phyloP scores from a whole-genome alignment of 2,888 invertebrate genomes.

The Mamestra brassicae region DNA sequence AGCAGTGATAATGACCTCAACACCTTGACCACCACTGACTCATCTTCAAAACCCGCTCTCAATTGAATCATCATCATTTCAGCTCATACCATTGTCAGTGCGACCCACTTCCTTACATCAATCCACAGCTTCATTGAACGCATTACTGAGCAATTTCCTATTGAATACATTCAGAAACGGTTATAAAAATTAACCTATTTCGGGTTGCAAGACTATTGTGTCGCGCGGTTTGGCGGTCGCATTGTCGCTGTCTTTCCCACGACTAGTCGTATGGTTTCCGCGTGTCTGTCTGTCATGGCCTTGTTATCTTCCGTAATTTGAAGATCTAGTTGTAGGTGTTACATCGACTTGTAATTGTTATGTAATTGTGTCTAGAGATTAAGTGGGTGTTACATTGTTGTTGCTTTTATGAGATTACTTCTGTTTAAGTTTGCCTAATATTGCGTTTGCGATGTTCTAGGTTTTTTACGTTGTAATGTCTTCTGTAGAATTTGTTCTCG shows the following conservation, averaged over 20 bases:
- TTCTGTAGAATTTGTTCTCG: neutral
- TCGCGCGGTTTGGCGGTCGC: conserved; percentile 55
- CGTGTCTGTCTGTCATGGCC: conserved; percentile 33
- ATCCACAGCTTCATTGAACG: conserved; percentile 40
- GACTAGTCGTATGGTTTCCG: conserved; percentile 36
- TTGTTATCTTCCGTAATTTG: conserved; percentile 58
- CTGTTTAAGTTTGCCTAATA: neutral
- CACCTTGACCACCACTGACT: conserved; percentile 10
- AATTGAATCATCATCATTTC: conserved; percentile 29
- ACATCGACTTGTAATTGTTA: conserved; percentile 42
- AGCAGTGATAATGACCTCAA: conserved; percentile 28
- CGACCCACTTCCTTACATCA: conserved; percentile 35
- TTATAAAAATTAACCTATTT: conserved; percentile 62
- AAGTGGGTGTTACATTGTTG: conserved; percentile 35
- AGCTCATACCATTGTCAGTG: conserved; percentile 33
- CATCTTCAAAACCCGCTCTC: conserved; percentile 15
- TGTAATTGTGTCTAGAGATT: conserved; percentile 33
- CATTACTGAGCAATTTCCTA: conserved; percentile 52
- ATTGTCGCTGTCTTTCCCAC: conserved; percentile 66
- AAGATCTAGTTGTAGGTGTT: conserved; percentile 54
- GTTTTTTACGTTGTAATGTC: neutral
- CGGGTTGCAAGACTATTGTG: conserved; percentile 53
- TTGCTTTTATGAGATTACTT: conserved; percentile 6
- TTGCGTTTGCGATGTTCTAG: neutral
- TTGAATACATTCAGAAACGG: conserved; percentile 52